These are phyloP conservation scores for Brachypodius melanocephalos DNA, from an alignment of 2,113 vertebrate genomes.

Conservation along the genomic window DNA sequence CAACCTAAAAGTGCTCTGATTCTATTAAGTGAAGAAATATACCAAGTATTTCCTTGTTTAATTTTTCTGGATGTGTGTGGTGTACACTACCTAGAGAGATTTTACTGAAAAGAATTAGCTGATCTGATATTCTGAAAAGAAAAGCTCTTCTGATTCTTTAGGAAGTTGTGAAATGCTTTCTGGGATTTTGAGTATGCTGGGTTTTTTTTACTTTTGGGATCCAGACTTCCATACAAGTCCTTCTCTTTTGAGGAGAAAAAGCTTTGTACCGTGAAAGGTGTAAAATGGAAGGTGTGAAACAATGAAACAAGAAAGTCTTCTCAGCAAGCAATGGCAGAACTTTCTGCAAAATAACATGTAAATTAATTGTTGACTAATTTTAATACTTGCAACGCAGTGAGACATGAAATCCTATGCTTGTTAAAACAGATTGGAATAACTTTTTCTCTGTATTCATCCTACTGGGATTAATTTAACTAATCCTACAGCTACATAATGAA, in stretches of 20 bases:
- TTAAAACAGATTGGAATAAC: background rate
- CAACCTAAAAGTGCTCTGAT: background rate
- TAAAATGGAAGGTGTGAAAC: background rate
- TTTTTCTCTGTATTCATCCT: background rate
- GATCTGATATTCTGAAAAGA: no score
- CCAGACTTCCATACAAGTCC: background rate
- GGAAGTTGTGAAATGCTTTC: background rate
- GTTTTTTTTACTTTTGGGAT: background rate
- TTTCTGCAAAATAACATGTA: background rate
- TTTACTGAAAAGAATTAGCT: background rate
- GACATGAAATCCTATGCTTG: background rate
- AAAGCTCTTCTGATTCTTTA: background rate
- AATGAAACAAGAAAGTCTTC: background rate
- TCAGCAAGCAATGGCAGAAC: background rate
- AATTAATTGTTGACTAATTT: background rate
- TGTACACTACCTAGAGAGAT: background rate
- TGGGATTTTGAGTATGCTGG: background rate
- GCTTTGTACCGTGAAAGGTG: background rate
- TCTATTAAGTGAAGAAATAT: background rate
- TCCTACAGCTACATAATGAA: background rate
- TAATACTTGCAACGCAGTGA: background rate
- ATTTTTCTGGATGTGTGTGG: background rate
- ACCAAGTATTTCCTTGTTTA: background rate
- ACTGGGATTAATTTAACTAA: constrained; percentile 13
- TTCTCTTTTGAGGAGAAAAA: background rate